Conservation (phyloP, 2,888 invertebrate genomes). For the Brachycybe producta region DNA sequence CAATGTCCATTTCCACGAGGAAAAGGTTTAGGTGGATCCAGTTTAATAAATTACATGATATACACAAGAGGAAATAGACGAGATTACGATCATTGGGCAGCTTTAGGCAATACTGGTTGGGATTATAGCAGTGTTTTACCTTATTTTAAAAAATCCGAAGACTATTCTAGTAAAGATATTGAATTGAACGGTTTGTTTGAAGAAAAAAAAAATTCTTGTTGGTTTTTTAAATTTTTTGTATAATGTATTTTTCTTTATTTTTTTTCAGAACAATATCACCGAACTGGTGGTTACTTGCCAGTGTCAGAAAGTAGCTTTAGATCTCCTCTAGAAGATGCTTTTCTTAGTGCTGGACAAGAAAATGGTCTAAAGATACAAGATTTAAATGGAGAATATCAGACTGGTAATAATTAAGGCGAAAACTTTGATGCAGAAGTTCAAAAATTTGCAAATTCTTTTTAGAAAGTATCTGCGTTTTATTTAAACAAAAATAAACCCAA, state of each 20-base stretch:
- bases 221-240: too few species aligned
- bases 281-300: conserved; percentile 22
- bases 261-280: conserved; percentile 20
- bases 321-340: conserved; percentile 23
- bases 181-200: background rate
- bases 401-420: too few species aligned
- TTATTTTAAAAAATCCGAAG: conserved; percentile 36
- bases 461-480: too few species aligned
- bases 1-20: conserved; percentile 27
- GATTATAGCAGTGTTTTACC: conserved; percentile 37
- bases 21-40: conserved; percentile 36
- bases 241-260: background rate
- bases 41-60: conserved; percentile 38
- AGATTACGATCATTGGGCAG: conserved; percentile 38
- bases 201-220: too few species aligned
- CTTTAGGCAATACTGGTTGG: conserved; percentile 35
- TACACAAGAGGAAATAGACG: conserved; percentile 36
- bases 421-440: too few species aligned
- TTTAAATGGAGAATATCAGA: conserved; percentile 24
- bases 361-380: conserved; percentile 24
- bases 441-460: too few species aligned
- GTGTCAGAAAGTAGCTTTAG: conserved; percentile 22
- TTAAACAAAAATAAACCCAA: too few species aligned
- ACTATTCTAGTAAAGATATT: conserved; percentile 19
- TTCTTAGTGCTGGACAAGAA: conserved; percentile 22